These are phyloP conservation scores for Cydia fagiglandana DNA, from an alignment of 1,140 invertebrate species.

Conservation along the genomic window DNA sequence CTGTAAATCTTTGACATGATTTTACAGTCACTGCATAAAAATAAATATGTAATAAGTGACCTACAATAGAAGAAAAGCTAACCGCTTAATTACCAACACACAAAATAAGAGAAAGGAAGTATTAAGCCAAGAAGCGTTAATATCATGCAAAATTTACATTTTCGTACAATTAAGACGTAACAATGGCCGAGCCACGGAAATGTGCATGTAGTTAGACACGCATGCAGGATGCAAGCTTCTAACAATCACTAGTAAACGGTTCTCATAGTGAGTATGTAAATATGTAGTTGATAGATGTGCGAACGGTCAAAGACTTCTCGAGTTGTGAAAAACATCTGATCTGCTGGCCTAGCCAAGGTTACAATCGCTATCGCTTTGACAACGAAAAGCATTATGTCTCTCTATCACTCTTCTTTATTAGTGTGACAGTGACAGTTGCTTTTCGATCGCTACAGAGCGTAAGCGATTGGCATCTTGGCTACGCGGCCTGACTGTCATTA, in stretches of 20 bases:
- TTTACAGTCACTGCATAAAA: no score
- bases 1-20: no score
- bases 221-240: neutral
- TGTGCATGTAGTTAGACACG: slow-evolving; percentile 1
- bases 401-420: no score
- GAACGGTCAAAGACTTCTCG: neutral
- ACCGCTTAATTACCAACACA: neutral
- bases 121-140: neutral
- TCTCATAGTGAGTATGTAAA: slow-evolving; percentile 7
- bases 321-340: neutral
- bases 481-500: no score
- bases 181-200: neutral
- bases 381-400: no score
- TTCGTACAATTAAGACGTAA: slow-evolving; percentile 21
- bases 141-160: neutral
- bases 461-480: no score
- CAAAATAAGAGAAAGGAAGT: slow-evolving; percentile 22
- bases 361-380: no score
- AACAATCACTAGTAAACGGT: slow-evolving; percentile 1
- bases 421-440: no score
- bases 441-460: no score
- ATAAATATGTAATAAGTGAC: no score
- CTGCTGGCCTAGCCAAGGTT: no score
- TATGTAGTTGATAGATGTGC: neutral
- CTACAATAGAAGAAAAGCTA: neutral